Conservation (phyloP, 2,797 vertebrate genomes). For the Mormyrus proboscirostris region DNA sequence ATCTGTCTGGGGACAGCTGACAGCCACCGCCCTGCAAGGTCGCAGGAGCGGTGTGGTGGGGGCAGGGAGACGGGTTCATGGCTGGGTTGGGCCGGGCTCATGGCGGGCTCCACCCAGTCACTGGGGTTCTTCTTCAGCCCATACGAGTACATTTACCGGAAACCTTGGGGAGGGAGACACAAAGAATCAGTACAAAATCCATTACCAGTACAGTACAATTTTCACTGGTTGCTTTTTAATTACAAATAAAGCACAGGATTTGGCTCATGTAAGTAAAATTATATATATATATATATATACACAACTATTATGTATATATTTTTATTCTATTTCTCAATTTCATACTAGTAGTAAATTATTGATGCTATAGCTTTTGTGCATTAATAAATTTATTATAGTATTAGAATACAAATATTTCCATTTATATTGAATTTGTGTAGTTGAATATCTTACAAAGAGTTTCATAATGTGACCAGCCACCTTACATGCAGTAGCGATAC, state of each 20-base stretch:
- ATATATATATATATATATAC: neutral
- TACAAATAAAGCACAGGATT: neutral
- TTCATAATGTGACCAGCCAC: neutral
- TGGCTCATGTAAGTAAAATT: neutral
- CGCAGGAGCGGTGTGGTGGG: neutral
- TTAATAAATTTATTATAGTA: neutral
- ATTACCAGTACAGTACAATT: neutral
- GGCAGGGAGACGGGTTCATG: neutral
- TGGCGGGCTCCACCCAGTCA: slow-evolving; percentile 10
- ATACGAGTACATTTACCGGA: slow-evolving; percentile 33
- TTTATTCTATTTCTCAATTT: neutral
- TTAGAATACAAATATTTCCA: neutral
- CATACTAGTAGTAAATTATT: neutral
- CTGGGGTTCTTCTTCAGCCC: slow-evolving; percentile 37
- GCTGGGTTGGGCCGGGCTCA: neutral
- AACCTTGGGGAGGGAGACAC: neutral
- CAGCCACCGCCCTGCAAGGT: neutral
- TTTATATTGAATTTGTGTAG: neutral
- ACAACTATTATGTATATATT: neutral
- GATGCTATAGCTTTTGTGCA: neutral
- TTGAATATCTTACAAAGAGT: neutral
- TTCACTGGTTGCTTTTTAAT: neutral
- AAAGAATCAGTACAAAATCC: neutral
- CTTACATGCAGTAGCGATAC: neutral
- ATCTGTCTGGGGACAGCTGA: neutral